Conservation (phyloP, 2,797 vertebrate genomes). For the Euthynnus affinis region DNA sequence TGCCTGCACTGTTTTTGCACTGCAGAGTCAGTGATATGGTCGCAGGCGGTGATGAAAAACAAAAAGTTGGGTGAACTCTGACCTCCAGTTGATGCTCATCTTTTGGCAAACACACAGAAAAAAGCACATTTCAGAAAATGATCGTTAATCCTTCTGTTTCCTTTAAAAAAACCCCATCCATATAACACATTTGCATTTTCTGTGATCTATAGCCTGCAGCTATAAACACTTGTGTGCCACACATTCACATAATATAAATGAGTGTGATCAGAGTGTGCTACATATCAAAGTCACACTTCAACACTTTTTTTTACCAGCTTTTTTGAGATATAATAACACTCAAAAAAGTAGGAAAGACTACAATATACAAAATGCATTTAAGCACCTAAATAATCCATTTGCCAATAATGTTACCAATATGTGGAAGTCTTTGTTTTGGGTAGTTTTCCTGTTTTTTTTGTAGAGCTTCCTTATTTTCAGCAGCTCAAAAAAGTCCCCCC, state of each 20-base stretch:
- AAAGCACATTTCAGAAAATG: not conserved
- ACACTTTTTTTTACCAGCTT: not conserved
- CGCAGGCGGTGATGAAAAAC: not conserved
- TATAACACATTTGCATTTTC: not conserved
- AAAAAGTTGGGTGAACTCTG: not conserved
- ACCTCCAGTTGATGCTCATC: not conserved
- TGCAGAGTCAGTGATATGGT: slow-evolving; percentile 11
- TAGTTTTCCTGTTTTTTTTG: not conserved
- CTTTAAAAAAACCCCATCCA: not conserved
- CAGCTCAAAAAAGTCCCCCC: not conserved
- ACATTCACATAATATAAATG: too few species aligned
- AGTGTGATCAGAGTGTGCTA: too few species aligned
- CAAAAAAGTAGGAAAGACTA: not conserved
- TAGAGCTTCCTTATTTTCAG: not conserved
- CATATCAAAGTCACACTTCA: not conserved
- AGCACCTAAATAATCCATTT: too few species aligned
- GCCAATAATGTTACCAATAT: not conserved
- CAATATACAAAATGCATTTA: not conserved
- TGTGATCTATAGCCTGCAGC: too few species aligned
- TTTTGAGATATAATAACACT: not conserved
- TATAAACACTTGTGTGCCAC: not conserved
- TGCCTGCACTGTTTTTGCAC: slow-evolving; percentile 46
- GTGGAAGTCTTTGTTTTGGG: not conserved
- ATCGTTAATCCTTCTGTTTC: not conserved
- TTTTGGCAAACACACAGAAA: not conserved